phyloP scores from a whole-genome alignment of 1,140 invertebrate genomes.

The Zaprionus ghesquierei region DNA sequence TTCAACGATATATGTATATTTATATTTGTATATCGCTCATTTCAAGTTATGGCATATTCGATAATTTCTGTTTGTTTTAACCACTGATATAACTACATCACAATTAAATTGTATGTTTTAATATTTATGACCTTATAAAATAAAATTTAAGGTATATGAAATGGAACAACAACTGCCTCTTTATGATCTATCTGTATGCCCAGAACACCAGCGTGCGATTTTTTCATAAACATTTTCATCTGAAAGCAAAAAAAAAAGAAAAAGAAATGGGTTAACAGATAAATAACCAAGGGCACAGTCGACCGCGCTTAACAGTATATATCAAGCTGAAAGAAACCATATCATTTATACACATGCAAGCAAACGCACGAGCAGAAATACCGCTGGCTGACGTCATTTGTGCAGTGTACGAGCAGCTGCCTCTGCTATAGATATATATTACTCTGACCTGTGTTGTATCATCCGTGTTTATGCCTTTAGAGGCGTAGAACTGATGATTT shows the following conservation, averaged over 20 bases:
- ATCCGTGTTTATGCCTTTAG: constrained; percentile 39
- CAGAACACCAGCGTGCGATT: constrained; percentile 84
- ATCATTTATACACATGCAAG: not conserved
- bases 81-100: constrained; percentile 4
- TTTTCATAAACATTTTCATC: constrained; percentile 85
- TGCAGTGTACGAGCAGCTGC: not conserved
- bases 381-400: not conserved
- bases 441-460: constrained; percentile 67
- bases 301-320: not conserved
- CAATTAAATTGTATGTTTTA: constrained; percentile 12
- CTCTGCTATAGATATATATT: not conserved
- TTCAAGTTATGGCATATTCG: not conserved
- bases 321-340: not conserved
- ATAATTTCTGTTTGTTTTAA: not conserved
- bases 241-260: constrained; percentile 70
- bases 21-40: not conserved
- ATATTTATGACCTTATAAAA: constrained; percentile 19
- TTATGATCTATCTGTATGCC: constrained; percentile 90
- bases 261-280: not conserved
- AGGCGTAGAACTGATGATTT: constrained; percentile 73
- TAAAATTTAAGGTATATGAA: constrained; percentile 83
- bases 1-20: not conserved
- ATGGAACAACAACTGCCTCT: constrained; percentile 91
- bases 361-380: not conserved
- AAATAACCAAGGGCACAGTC: not conserved